phyloP scores from a whole-genome alignment of 2,797 vertebrate genomes.

The Malacoraja senta region DNA sequence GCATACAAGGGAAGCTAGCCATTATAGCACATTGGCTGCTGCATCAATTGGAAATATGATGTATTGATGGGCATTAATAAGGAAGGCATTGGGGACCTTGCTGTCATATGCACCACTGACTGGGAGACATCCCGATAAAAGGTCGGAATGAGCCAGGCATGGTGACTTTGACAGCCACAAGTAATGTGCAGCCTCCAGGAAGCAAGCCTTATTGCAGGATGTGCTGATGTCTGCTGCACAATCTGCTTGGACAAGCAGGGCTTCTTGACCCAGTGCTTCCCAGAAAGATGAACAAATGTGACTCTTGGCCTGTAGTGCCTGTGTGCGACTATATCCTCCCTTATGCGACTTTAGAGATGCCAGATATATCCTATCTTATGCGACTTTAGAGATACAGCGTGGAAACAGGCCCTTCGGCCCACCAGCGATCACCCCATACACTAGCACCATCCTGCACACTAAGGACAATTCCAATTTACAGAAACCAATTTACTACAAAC shows the following conservation, averaged over 20 bases:
- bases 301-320: not conserved
- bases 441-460: too few relatives aligned
- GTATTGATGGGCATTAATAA: not conserved
- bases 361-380: not conserved
- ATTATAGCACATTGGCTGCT: not conserved
- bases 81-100: not conserved
- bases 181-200: not conserved
- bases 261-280: not conserved
- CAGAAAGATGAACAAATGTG: not conserved
- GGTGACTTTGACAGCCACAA: not conserved
- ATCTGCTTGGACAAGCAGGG: not conserved
- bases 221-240: not conserved
- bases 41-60: not conserved
- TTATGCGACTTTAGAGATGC: too few relatives aligned
- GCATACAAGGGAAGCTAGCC: not conserved
- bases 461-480: too few relatives aligned
- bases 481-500: too few relatives aligned
- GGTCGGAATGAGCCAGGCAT: not conserved
- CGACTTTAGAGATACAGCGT: too few relatives aligned
- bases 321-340: too few relatives aligned
- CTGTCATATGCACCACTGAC: not conserved
- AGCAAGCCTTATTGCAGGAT: not conserved
- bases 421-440: too few relatives aligned
- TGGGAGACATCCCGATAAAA: too few relatives aligned
- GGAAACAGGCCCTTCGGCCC: too few relatives aligned